Conservation (phyloP, 2,888 invertebrate genomes). For the Heliconius ismenius region DNA sequence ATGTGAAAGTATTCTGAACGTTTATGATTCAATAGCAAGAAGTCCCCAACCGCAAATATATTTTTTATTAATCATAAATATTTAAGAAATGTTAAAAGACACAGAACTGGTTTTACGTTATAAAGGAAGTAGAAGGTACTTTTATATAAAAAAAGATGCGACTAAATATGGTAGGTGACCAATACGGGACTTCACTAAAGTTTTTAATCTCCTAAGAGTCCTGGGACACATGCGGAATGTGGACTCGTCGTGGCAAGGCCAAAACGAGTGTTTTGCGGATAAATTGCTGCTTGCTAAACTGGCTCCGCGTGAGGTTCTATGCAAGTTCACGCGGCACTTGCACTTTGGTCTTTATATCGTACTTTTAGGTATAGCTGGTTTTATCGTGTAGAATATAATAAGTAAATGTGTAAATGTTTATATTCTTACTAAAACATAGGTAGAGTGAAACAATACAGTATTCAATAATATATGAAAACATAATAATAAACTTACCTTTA, state of each 20-base stretch:
- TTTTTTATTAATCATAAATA: background rate
- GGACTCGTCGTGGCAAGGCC: constrained; percentile 66
- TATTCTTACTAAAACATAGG: background rate
- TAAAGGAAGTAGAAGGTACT: constrained; percentile 44
- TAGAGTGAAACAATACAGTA: background rate
- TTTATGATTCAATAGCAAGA: constrained; percentile 26
- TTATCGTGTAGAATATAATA: constrained; percentile 53
- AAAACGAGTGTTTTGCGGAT: constrained; percentile 72
- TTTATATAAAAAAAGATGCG: constrained; percentile 41
- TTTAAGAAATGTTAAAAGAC: background rate
- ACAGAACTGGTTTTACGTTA: constrained; percentile 28
- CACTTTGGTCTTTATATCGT: constrained; percentile 55
- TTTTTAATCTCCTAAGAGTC: constrained; percentile 68
- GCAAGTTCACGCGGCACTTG: constrained; percentile 54
- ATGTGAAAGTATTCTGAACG: constrained; percentile 36
- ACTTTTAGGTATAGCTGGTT: constrained; percentile 56
- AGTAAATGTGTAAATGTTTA: constrained; percentile 36
- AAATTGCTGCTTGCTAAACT: constrained; percentile 73
- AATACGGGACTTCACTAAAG: constrained; percentile 48
- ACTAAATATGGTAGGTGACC: constrained; percentile 42
- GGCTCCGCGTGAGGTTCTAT: constrained; percentile 61
- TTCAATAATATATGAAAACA: background rate
- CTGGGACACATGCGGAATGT: constrained; percentile 71
- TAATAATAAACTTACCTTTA: background rate
- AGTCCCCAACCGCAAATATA: background rate